phyloP scores from a whole-genome alignment of 2,113 vertebrate species.

The Cochlearius cochlearius region DNA sequence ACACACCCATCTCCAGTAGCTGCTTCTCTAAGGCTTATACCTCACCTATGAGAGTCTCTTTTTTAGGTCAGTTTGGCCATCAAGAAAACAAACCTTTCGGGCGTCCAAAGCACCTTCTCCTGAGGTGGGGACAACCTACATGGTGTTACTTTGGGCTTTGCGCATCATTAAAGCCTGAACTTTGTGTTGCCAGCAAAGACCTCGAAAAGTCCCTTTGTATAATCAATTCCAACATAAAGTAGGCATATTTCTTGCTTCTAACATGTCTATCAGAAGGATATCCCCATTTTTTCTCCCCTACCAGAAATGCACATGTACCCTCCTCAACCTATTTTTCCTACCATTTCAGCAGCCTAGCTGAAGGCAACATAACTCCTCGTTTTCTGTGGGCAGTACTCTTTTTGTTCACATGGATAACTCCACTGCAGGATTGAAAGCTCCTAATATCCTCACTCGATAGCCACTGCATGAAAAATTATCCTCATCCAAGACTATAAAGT shows the following conservation, averaged over 20 bases:
- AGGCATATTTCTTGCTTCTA: neutral
- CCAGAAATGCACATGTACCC: neutral
- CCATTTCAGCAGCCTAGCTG: neutral
- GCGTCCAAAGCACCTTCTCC: neutral
- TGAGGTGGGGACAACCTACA: neutral
- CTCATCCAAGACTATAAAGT: neutral
- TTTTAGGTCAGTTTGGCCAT: neutral
- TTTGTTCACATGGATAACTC: accelerated
- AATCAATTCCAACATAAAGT: neutral
- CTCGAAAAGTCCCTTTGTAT: neutral
- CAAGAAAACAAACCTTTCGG: neutral
- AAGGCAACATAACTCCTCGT: neutral
- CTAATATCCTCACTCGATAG: neutral
- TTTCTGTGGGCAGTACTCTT: neutral
- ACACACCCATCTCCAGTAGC: neutral
- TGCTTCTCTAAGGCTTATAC: neutral
- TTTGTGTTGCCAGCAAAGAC: neutral
- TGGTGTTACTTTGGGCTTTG: neutral
- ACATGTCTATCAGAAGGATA: neutral
- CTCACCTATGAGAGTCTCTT: neutral
- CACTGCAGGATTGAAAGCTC: neutral
- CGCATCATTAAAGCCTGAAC: neutral
- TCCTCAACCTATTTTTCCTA: neutral
- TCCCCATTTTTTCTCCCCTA: neutral
- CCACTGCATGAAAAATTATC: constrained; percentile 30